Base-by-base conservation (phyloP, 53 echinoderm and acorn worm species). In the Temnopleurus reevesii region DNA sequence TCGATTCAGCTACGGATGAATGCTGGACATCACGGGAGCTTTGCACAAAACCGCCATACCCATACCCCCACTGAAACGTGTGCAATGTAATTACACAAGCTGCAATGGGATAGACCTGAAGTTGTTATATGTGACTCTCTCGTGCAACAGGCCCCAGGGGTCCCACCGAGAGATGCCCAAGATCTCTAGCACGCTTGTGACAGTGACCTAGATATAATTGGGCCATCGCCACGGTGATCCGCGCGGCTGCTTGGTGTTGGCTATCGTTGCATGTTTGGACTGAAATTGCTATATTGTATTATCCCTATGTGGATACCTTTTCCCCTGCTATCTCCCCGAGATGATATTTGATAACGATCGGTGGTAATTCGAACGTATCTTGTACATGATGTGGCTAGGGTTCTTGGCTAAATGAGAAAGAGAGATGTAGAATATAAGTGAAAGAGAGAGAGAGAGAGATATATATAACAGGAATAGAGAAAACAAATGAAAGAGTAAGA, bases 301-400 rank as follows among this genome's bases (percentile, higher is more conserved):
- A 79, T 79, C 51, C 49, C 79, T 47, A 46, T 47, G 79, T 79
- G 79, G 79, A 79, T 46, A 79, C 47, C 79, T 47, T 46, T 79
- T 49, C 79, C 79, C 79, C 79, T 26, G 46, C 49, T 15, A 79
- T 79, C 79, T 79, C 79, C 83, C 83, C 8, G 7, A 54, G 83
- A 83, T 83, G 83, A 54, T 83, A 83, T 83, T 35, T 51, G 83
- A 83, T 83, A 83, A 83, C 83, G 36, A 31, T 79, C 2, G 53
- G 83, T n/a, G 53, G 83, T 83, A 83, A 83, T 55, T 55, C 51
- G 83, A 83, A 83, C 83, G 54, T 55, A 79, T 79, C 79, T 79
- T 7, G 8, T 71, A 71, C 41, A 36, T 71, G 36, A 71, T 23
- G 21, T 41, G 36, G 71, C 71, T 41, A 13, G 41, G 71, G 19